Evolutionary conservation across 2,113 vertebrate genomes (phyloP), one percentile per base, ranked within the genome.

Genomic region (Corapipo altera): DNA sequence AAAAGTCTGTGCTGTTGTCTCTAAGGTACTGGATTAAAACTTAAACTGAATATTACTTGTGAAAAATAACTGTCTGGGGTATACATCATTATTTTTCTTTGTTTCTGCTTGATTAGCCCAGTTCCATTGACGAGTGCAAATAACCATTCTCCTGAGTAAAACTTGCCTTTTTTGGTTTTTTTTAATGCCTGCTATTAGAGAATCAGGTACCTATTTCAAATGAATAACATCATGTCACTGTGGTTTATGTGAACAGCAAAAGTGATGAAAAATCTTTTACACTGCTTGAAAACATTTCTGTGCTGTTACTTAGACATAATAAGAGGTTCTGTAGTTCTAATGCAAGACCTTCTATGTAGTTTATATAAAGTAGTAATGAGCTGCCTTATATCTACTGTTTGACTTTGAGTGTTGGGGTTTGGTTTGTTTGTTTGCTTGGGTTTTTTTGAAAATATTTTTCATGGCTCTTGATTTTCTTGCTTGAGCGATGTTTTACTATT

Each of bases 61-160:
- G 82, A 95, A 91, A 96, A 93, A 85, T 43, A 97, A 88, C 51
- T 88, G 30, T 85, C 88, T 90, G n/a, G 91, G 88, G 84, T 86
- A 88, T 84, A 22, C 76, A 54, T 94, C 9, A 27, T 93, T 86
- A 72, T 92, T 96, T 95, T 96, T 69, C 77, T 92, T 96, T 93
- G 71, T 88, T 93, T 95, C 70, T 89, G 11, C 57, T 92, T 94
- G 80, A 91, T 96, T 77, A 93, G 85, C 85, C 82, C 35, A 41
- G 28, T 91, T 96, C 73, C 3, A 3, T 6, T 95, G 84, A 82
- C 0, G 43, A 85, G 44, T 91, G 94, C 57, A 91, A 90, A 89
- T 95, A 94, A 55, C 66, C 23, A 57, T 94, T 95, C 89, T 94
- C 80, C 20, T 46, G 70, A 91, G 94, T 52, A 85, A 81, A 89